Base-by-base conservation (phyloP, 2,797 vertebrate species). In the Leucoraja ocellata region DNA sequence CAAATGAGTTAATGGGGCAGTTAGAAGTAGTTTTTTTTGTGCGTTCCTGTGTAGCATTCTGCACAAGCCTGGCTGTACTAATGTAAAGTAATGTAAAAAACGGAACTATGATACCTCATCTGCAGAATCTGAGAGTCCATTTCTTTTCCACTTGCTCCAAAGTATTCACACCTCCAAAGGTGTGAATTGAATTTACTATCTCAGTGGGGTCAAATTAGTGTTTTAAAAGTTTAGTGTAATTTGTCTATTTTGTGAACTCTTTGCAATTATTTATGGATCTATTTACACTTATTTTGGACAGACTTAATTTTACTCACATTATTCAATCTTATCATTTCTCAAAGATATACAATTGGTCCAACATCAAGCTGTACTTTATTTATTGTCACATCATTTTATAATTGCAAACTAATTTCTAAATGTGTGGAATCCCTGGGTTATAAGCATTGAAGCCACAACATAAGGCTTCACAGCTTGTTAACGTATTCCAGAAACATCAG, bases 381-480 rank as follows among this genome's bases (percentile, higher is more conserved):
- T 92, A 92, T 92, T 92, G 71, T 28, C 21, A 76, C 90, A 54
- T 74, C 90, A 46, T 54, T 92, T 11, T 71, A 74, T 92, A 92
- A 92, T 92, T 76, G 68, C 90, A 92, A 92, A 54, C 25, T 92
- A 28, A 39, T 54, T 73, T 39, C 16, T 76, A 74, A 76, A 36
- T 74, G 36, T 92, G 90, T 25, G 71, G 71, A n/a, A 76, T 28
- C 9, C 25, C 90, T 54, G 23, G 39, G 68, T 76, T 92, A 25
- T 71, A 76, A 92, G 76, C 46, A 92, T 6, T 92, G 90, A 91
- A 92, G 71, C 71, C 36, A 92, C 39, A 91, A 71, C 90, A 92
- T 13, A 92, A 92, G 84, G 84, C n/a, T 88, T 88, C 84, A 88
- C 84, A 88, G 61, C 61, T 88, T 88, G 61, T 88, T 88, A 68